Base-by-base conservation (phyloP, 2,113 vertebrate genomes). In the Tonatia bakeri region DNA sequence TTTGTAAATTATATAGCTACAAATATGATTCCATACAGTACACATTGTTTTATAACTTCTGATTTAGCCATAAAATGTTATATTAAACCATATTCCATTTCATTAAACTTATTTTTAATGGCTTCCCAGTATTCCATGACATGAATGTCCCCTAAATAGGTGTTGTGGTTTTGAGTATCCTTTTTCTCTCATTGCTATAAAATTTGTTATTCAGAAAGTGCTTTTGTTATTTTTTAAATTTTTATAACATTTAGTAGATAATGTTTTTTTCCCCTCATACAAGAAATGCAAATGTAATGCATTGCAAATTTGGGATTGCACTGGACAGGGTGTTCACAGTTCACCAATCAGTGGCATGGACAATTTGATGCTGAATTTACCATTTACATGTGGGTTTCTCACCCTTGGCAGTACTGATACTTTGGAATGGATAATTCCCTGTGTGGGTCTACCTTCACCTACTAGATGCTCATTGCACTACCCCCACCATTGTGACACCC, bases 391-490 rank as follows among this genome's bases (percentile, higher is more conserved):
- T 1, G 7, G 17, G 33, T 52, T 52, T 76, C 17, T n/a, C n/a
- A 0, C 3, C 33, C 28, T 52, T 20, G 12, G 28, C 54, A 8
- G 12, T 22, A 4, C 4, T 16, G 81, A 65, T 3, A 1, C 10
- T 75, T 31, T 0, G 9, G 36, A n/a, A 11, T 20, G 19, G 47
- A 5, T 50, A 33, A 28, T 36, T 88, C 52, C 70, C n/a, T 59
- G 20, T 4, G 15, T 47, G 65, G 20, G 50, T 24, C 45, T 38
- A 5, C 17, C 12, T 50, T 73, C 24, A 1, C 43, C 1, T n/a
- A 4, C 11, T 33, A 19, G 16, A 6, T 24, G 13, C 28, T 16
- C 7, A 0, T 10, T 43, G 15, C 7, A 26, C 0, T 45, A 7
- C 33, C 7, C 8, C 47, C 15, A 65, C 26, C 26, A 2, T 15